Evolutionary conservation across 2,888 invertebrate genomes (phyloP).

Genomic region (Sclerodermus sp.): DNA sequence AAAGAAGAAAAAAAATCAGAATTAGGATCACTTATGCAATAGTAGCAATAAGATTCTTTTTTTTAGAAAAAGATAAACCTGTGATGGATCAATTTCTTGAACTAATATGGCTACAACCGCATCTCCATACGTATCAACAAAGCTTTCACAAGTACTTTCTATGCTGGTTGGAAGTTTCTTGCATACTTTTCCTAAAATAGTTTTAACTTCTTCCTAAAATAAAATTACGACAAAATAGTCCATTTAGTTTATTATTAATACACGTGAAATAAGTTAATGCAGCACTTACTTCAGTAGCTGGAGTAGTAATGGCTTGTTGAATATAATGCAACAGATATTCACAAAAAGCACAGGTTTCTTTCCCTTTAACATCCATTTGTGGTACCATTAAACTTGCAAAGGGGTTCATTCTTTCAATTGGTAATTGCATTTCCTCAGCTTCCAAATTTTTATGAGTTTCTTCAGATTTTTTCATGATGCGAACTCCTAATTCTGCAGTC

Average conservation of each 20-base stretch:
- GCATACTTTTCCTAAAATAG: constrained; percentile 72
- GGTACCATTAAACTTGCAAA: constrained; percentile 26
- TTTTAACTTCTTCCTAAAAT: constrained; percentile 69
- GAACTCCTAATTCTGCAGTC: constrained; percentile 31
- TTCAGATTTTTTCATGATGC: constrained; percentile 26
- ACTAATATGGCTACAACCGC: constrained; percentile 77
- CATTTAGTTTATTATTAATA: background rate
- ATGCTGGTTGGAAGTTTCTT: constrained; percentile 66
- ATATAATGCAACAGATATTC: constrained; percentile 80
- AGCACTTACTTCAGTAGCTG: constrained; percentile 65
- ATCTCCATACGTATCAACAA: constrained; percentile 78
- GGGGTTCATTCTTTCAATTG: constrained; percentile 59
- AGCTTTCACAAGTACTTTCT: constrained; percentile 69
- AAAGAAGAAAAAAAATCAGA: constrained; percentile 5
- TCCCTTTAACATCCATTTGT: constrained; percentile 52
- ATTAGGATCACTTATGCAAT: background rate
- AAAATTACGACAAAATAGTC: constrained; percentile 2
- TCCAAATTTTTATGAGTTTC: constrained; percentile 27
- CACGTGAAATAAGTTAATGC: constrained; percentile 50
- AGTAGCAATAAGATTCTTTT: background rate
- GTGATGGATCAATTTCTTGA: constrained; percentile 76
- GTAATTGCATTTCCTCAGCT: constrained; percentile 56
- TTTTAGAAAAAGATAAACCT: constrained; percentile 58
- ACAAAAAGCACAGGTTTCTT: constrained; percentile 74
- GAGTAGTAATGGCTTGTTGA: constrained; percentile 72